Conservation (phyloP, 2,888 invertebrate species). For the Tortricodes alternella region DNA sequence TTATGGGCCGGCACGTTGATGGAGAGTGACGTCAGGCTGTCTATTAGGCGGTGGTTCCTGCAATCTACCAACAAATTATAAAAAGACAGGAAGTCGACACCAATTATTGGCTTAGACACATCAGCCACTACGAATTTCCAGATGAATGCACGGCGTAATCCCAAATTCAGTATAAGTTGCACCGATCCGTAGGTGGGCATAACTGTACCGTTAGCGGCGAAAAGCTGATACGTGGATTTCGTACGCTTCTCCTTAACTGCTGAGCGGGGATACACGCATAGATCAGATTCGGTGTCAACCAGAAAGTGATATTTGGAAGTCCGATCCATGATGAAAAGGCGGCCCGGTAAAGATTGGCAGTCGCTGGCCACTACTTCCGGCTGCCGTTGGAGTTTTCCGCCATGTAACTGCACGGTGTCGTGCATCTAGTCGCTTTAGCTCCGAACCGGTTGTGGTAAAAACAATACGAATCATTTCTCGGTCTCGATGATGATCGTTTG, state of each 20-base stretch:
- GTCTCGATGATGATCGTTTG: not conserved
- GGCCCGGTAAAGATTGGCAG: not conserved
- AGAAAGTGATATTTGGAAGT: not conserved
- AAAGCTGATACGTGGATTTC: not conserved
- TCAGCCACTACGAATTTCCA: too few species aligned
- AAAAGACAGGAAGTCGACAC: too few species aligned
- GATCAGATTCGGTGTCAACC: too few species aligned
- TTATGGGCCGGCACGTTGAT: not conserved
- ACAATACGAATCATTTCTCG: not conserved
- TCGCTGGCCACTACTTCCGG: conserved; percentile 1
- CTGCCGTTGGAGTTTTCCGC: conserved; percentile 4
- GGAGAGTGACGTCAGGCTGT: not conserved
- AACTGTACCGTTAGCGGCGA: not conserved
- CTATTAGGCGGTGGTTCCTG: too few species aligned
- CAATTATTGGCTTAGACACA: too few species aligned
- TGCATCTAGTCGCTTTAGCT: not conserved
- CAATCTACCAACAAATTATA: too few species aligned
- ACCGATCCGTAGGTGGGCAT: not conserved
- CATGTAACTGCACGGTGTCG: not conserved
- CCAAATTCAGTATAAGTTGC: not conserved
- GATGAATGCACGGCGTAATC: too few species aligned
- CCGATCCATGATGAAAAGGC: not conserved
- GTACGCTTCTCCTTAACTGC: not conserved
- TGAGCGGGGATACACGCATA: not conserved
- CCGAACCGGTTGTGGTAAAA: not conserved